These are phyloP conservation scores for Saguinus imperator DNA, from an alignment of 2,113 vertebrate species.

Conservation along the genomic window DNA sequence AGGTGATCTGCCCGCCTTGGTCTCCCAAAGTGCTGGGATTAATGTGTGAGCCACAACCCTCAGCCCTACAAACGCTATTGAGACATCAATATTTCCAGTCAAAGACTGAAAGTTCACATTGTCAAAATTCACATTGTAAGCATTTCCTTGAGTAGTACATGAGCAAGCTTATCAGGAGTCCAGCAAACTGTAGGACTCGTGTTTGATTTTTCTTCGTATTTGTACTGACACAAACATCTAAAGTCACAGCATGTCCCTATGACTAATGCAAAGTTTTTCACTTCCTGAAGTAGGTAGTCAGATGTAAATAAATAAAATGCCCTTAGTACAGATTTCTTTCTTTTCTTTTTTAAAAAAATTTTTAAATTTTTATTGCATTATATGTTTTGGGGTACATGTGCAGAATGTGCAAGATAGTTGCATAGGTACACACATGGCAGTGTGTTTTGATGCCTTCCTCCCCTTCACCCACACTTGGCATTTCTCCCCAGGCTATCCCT, in stretches of 20 bases:
- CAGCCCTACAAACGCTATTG: not conserved
- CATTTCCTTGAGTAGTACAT: not conserved
- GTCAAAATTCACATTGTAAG: not conserved
- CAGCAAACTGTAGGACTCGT: not conserved
- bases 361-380: no score
- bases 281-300: not conserved
- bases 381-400: no score
- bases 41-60: fast-evolving
- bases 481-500: no score
- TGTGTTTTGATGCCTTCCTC: no score
- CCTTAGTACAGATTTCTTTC: not conserved
- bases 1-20: not conserved
- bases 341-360: no score
- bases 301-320: not conserved
- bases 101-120: not conserved
- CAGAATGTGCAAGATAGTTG: no score
- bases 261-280: not conserved
- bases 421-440: no score
- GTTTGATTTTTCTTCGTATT: not conserved
- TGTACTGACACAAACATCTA: not conserved
- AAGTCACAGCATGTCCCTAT: not conserved
- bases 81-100: not conserved
- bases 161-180: not conserved
- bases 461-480: no score
- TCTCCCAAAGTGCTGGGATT: no score